Conservation (phyloP, 35 echinoderm and acorn worm genomes). For the Ophioderma brevispina region DNA sequence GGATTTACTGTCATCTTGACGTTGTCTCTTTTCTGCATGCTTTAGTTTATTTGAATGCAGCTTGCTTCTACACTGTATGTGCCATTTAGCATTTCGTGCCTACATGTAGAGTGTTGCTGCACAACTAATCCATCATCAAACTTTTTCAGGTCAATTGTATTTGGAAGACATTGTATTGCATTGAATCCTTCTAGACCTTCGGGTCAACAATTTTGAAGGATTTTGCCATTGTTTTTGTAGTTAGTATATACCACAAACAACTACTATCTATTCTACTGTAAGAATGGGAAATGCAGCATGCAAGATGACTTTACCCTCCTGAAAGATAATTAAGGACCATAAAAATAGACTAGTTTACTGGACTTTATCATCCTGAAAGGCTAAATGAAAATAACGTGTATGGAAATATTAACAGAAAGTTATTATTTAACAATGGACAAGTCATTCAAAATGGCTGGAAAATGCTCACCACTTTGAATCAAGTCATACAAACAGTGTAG, state of each 20-base stretch:
- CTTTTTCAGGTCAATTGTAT: background rate
- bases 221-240: conserved; percentile 3
- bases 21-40: conserved; percentile 37
- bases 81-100: conserved; percentile 37
- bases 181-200: background rate
- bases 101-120: conserved; percentile 43
- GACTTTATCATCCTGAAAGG: too few species aligned
- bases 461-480: too few species aligned
- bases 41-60: conserved; percentile 25
- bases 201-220: background rate
- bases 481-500: too few species aligned
- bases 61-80: conserved; percentile 32
- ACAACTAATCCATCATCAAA: conserved; percentile 52
- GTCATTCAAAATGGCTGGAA: too few species aligned
- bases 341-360: too few species aligned
- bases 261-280: too few species aligned
- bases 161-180: background rate
- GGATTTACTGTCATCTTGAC: background rate
- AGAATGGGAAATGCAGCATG: too few species aligned
- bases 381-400: too few species aligned
- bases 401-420: too few species aligned
- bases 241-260: background rate
- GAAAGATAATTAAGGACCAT: too few species aligned
- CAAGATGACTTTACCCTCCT: too few species aligned
- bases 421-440: too few species aligned